Conservation (phyloP, 2,888 invertebrate genomes). For the Athrips mouffetella region DNA sequence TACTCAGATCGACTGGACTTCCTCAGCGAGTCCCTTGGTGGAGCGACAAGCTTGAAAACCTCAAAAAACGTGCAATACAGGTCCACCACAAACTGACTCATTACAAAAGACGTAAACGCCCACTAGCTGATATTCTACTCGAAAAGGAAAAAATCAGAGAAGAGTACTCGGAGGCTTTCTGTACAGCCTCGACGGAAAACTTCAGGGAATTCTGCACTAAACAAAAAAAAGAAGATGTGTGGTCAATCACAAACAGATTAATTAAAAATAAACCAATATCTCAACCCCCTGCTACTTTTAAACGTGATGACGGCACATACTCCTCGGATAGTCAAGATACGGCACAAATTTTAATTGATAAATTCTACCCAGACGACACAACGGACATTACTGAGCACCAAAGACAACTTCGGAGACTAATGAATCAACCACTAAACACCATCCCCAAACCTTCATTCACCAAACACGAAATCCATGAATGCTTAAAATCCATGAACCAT, state of each 20-base stretch:
- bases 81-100: conserved; percentile 15
- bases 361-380: conserved; percentile 25
- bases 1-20: neutral
- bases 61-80: conserved; percentile 12
- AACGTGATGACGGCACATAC: conserved; percentile 5
- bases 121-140: neutral
- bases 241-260: conserved; percentile 25
- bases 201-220: conserved; percentile 27
- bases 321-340: conserved; percentile 19
- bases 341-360: conserved; percentile 15
- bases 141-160: neutral
- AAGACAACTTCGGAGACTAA: neutral
- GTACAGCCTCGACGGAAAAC: conserved; percentile 13
- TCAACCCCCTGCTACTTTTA: conserved; percentile 23
- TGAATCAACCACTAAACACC: neutral
- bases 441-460: conserved; percentile 20
- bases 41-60: conserved; percentile 12
- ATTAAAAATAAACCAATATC: conserved; percentile 16
- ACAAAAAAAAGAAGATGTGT: conserved; percentile 27
- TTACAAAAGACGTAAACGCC: neutral
- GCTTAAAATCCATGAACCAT: conserved; percentile 19
- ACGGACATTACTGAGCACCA: neutral
- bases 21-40: conserved; percentile 16
- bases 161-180: conserved; percentile 16
- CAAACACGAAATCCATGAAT: conserved; percentile 12